These are phyloP conservation scores for Polyergus mexicanus DNA, from an alignment of 1,140 invertebrate species.

Conservation along the genomic window DNA sequence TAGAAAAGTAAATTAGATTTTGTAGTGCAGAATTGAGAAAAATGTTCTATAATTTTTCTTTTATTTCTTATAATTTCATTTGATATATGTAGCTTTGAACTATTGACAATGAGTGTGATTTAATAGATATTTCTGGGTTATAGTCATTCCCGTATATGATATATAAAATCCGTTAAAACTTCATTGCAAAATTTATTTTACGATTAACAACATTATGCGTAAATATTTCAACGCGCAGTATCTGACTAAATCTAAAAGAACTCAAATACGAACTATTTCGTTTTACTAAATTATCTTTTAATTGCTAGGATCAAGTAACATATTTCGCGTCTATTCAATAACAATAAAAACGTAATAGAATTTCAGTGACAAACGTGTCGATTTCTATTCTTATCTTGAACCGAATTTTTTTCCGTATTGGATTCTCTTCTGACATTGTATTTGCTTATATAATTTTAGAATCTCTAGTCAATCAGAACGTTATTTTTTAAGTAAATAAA, in stretches of 20 bases:
- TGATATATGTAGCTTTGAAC: too few relatives aligned
- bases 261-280: not conserved
- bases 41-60: too few relatives aligned
- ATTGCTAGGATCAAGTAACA: not conserved
- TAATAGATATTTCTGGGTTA: too few relatives aligned
- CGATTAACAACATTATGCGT: too few relatives aligned
- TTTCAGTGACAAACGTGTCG: conserved; percentile 17
- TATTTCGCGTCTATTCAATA: conserved; percentile 5
- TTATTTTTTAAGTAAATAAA: too few relatives aligned
- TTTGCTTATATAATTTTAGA: not conserved
- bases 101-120: too few relatives aligned
- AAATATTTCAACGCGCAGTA: not conserved
- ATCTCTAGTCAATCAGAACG: conserved; percentile 31
- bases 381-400: conserved; percentile 30
- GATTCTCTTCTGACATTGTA: conserved; percentile 32
- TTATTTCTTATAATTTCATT: too few relatives aligned
- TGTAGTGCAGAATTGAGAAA: too few relatives aligned
- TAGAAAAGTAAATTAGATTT: too few relatives aligned
- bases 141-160: too few relatives aligned
- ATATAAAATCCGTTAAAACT: too few relatives aligned
- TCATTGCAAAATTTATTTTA: too few relatives aligned
- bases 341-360: not conserved
- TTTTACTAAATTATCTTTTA: conserved; percentile 1
- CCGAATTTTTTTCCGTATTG: not conserved
- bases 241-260: not conserved